A percentile compares a stretch with the other conserved stretches of the same genome.
These are phyloP conservation scores for Rhincodon typus DNA, from an alignment of 2,797 vertebrate genomes.

Conservation along the genomic window DNA sequence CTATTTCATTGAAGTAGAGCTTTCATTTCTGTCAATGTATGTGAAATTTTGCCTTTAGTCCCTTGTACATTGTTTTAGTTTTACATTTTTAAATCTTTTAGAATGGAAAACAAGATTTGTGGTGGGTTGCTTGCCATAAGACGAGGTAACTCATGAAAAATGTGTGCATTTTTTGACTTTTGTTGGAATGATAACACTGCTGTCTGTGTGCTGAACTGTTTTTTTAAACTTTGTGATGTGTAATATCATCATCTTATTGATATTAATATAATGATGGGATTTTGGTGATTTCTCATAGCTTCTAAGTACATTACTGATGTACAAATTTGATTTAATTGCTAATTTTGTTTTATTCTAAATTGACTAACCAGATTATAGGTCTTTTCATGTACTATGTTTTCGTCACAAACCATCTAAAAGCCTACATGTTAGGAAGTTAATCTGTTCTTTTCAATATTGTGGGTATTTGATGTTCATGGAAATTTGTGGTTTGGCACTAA, in stretches of 20 bases:
- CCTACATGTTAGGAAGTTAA: background rate
- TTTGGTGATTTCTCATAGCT: conserved; percentile 8
- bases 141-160: background rate
- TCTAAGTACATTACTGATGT: background rate
- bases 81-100: background rate
- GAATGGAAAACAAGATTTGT: background rate
- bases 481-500: conserved; percentile 22
- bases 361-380: background rate
- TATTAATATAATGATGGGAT: background rate
- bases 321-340: background rate
- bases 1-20: background rate
- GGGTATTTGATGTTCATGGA: conserved; percentile 29
- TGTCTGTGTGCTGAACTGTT: too few relatives aligned
- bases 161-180: background rate
- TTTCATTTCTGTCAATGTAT: background rate
- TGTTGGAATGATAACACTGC: too few relatives aligned
- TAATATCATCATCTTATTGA: background rate
- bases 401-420: background rate
- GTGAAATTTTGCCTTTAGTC: background rate
- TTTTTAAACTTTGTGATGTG: background rate
- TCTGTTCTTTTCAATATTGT: conserved; percentile 11
- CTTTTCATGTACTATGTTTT: conserved; percentile 7
- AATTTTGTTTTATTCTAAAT: conserved; percentile 23
- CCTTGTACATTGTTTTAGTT: conserved; percentile 7
- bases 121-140: background rate